Evolutionary conservation across 2,113 vertebrate genomes (phyloP), one percentile per base, ranked within the genome.

Genomic region (Bungarus multicinctus): DNA sequence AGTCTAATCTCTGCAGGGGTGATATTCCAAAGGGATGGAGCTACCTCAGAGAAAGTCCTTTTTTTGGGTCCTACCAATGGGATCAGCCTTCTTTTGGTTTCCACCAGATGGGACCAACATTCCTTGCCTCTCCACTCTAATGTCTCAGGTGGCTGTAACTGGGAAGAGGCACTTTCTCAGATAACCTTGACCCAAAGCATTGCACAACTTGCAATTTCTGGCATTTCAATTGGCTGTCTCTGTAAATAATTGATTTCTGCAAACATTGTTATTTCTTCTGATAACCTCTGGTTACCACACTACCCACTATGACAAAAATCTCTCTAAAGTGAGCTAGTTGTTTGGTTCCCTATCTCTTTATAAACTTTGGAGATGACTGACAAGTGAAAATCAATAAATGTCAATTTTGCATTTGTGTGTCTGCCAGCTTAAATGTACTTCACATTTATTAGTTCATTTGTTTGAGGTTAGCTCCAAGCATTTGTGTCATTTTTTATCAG

Each of bases 401-500:
- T 89, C 93, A 91, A 94, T 96, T 96, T 93, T 93, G 89, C 81
- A 87, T 94, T 91, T 87, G 60, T 43, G 58, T 92, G 92, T 45
- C 90, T 97, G 94, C 88, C 95, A 92, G 81, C 94, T 95, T 85
- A 94, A 94, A 96, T 97, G 95, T 93, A 85, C 93, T 95, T 94
- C 94, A 6, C 89, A 53, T 93, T 96, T 95, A 95, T 96, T 94
- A 96, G 94, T 91, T 95, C 30, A 93, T 91, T 95, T 39, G 90
- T 93, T 86, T 52, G 54, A 27, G 86, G 93, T 94, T 88, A 55
- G 27, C 90, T 92, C 85, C 92, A 93, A 92, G 69, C 88, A 93
- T 81, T 95, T 96, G 95, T 96, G 96, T 96, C 93, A 93, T 91
- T 94, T 96, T 95, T 97, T 96, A 96, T 95, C 95, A 96, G 90